Conservation (phyloP, 2,797 vertebrate species). For the Lepus oiostolus region DNA sequence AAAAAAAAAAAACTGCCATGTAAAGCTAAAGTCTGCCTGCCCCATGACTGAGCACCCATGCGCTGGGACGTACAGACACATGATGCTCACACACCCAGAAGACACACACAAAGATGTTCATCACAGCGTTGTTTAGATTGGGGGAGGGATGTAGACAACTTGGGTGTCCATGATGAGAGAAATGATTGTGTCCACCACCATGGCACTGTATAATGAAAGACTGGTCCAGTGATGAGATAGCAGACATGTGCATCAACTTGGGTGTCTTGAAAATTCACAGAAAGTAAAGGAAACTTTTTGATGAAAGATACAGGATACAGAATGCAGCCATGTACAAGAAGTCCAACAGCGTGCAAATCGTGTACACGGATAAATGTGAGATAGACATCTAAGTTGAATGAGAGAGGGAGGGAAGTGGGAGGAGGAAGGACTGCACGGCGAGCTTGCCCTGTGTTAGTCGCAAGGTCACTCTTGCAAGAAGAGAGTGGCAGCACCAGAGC, state of each 20-base stretch:
- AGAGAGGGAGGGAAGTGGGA: not conserved
- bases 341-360: not conserved
- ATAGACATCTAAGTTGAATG: fast-evolving
- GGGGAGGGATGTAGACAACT: fast-evolving
- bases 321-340: not conserved
- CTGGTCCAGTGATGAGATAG: no score
- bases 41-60: not conserved
- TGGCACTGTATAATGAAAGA: not conserved
- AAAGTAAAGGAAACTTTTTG: not conserved
- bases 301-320: not conserved
- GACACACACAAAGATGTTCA: not conserved
- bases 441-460: not conserved
- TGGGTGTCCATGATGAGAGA: not conserved
- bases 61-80: fast-evolving
- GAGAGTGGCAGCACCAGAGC: not conserved
- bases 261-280: not conserved
- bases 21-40: fast-evolving
- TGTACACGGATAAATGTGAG: not conserved
- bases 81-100: fast-evolving
- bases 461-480: not conserved
- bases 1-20: no score
- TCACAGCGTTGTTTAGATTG: not conserved
- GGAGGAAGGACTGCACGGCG: not conserved
- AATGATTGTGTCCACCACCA: not conserved
- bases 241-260: no score